Percentiles rank a stretch among this genome's conserved stretches.
Conservation (phyloP, 2,888 invertebrate genomes). For the Tetanocera ferruginea region DNA sequence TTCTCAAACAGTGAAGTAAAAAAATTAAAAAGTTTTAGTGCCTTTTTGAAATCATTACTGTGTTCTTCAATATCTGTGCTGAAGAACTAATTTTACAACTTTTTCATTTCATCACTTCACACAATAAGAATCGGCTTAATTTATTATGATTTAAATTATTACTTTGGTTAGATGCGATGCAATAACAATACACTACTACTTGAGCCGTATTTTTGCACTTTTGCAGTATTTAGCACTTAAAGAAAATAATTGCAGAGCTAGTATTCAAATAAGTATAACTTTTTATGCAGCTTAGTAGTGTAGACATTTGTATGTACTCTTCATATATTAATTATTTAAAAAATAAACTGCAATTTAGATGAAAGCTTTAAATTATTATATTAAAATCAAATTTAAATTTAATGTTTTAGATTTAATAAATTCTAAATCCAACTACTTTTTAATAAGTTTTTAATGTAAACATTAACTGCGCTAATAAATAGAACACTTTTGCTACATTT, state of each 20-base stretch:
- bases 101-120: too few species aligned
- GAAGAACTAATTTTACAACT: too few species aligned
- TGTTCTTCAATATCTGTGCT: too few species aligned
- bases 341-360: background rate
- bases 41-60: too few species aligned
- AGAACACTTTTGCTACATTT: conserved; percentile 21
- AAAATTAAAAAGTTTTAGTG: background rate
- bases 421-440: background rate
- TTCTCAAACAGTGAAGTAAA: background rate
- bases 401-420: background rate
- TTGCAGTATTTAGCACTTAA: background rate
- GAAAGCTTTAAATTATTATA: background rate
- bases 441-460: conserved; percentile 8
- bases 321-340: background rate
- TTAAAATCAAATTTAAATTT: background rate
- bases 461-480: conserved; percentile 10
- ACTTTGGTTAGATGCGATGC: too few species aligned
- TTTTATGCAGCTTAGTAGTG: background rate
- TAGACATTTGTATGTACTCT: background rate
- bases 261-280: background rate
- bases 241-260: background rate
- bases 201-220: background rate
- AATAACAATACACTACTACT: too few species aligned
- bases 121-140: too few species aligned
- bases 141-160: too few species aligned